Evolutionary conservation across 2,113 vertebrate genomes (phyloP).

Genomic region (Etheostoma spectabile): DNA sequence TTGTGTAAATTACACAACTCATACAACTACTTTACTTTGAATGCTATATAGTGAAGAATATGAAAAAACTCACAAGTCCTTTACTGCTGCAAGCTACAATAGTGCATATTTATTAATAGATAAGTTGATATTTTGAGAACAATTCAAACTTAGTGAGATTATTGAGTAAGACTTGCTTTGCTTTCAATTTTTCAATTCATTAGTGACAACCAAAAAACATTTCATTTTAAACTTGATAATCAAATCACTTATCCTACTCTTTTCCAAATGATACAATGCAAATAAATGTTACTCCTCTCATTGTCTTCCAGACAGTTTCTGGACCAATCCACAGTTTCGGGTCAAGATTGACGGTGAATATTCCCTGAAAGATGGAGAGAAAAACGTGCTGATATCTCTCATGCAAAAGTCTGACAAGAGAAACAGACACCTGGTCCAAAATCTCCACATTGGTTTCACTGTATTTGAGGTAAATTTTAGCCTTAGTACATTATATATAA

Average conservation of each 20-base stretch:
- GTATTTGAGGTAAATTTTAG: conserved; percentile 72
- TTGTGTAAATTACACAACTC: not conserved
- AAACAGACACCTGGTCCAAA: conserved; percentile 64
- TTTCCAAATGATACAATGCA: not conserved
- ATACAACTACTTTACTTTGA: not conserved
- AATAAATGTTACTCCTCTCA: not conserved
- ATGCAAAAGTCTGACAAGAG: conserved; percentile 81
- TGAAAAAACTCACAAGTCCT: not conserved
- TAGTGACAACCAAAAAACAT: not conserved
- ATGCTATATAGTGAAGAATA: not conserved
- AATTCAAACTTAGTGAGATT: not conserved
- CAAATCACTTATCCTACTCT: not conserved
- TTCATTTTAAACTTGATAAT: not conserved
- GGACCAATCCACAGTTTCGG: conserved; percentile 82
- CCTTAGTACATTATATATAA: not conserved
- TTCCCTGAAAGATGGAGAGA: not conserved
- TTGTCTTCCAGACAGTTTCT: conserved; percentile 57
- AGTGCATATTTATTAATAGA: not conserved
- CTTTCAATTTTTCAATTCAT: not conserved
- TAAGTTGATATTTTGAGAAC: not conserved
- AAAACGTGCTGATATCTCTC: conserved; percentile 78
- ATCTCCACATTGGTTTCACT: conserved; percentile 73
- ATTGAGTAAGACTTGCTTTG: not conserved
- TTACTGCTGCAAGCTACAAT: not conserved
- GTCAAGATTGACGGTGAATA: conserved; percentile 40